phyloP scores from a whole-genome alignment of 2,113 vertebrate species.

The Chiloscyllium plagiosum region DNA sequence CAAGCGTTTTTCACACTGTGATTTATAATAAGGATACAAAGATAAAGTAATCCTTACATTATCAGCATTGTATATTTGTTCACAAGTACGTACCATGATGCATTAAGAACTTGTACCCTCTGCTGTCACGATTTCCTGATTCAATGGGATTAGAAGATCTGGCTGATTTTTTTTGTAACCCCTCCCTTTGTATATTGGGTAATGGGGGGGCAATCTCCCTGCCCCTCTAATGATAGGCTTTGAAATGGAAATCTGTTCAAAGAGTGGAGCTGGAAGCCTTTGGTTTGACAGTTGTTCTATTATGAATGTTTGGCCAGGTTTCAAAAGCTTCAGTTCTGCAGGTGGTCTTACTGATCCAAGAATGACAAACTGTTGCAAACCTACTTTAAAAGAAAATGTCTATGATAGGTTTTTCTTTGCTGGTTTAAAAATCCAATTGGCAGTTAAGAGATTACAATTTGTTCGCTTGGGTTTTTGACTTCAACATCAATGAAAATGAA shows the following conservation, averaged over 20 bases:
- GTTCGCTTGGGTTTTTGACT: not conserved
- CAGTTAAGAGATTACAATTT: not conserved
- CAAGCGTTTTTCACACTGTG: not conserved
- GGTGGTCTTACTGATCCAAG: not conserved
- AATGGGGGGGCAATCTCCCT: not conserved
- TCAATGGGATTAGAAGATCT: too few species aligned
- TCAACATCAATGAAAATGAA: not conserved
- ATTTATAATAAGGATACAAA: not conserved
- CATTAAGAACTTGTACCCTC: not conserved
- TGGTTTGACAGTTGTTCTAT: not conserved
- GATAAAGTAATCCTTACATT: not conserved
- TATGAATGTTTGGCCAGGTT: not conserved
- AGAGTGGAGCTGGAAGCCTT: not conserved
- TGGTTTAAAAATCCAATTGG: not conserved
- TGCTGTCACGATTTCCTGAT: not conserved
- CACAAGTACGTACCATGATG: not conserved
- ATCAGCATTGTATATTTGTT: not conserved
- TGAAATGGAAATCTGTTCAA: not conserved
- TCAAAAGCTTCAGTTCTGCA: not conserved
- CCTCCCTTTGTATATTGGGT: not conserved
- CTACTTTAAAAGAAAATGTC: not conserved
- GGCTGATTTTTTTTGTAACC: not conserved
- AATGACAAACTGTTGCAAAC: not conserved
- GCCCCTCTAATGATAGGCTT: not conserved
- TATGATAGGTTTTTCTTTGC: not conserved